Evolutionary conservation across 2,888 invertebrate species (phyloP).

Genomic region (Zootermopsis nevadensis): DNA sequence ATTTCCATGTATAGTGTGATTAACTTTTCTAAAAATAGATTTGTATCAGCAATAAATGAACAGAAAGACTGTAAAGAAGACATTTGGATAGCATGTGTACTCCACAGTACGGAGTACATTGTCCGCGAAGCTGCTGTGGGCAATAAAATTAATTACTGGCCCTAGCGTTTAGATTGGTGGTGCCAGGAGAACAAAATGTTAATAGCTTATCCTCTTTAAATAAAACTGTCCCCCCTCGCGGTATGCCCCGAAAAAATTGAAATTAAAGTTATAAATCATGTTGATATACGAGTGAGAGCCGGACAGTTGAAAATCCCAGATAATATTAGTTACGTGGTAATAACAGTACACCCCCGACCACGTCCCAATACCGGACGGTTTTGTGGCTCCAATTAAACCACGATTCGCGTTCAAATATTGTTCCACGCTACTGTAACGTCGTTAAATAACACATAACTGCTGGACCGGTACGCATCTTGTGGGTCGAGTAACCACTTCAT

Average conservation of each 20-base stretch:
- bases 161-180: background rate
- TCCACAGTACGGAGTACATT: no score
- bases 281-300: constrained; percentile 44
- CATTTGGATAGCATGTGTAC: no score
- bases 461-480: background rate
- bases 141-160: background rate
- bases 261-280: constrained; percentile 48
- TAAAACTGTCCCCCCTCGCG: background rate
- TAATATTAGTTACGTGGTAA: constrained; percentile 47
- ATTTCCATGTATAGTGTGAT: no score
- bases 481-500: background rate
- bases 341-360: constrained; percentile 28
- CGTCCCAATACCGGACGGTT: constrained; percentile 26
- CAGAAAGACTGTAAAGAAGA: no score
- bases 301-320: constrained; percentile 47
- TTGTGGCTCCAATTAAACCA: constrained; percentile 29
- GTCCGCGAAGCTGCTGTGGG: no score
- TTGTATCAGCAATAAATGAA: no score
- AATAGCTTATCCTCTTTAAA: constrained; percentile 36
- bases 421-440: background rate
- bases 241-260: constrained; percentile 36
- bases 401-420: constrained; percentile 36
- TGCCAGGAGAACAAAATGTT: constrained; percentile 22
- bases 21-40: no score
- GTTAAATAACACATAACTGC: constrained; percentile 7